These are phyloP conservation scores for Xiphorhynchus elegans DNA, from an alignment of 2,113 vertebrate genomes.

Conservation along the genomic window DNA sequence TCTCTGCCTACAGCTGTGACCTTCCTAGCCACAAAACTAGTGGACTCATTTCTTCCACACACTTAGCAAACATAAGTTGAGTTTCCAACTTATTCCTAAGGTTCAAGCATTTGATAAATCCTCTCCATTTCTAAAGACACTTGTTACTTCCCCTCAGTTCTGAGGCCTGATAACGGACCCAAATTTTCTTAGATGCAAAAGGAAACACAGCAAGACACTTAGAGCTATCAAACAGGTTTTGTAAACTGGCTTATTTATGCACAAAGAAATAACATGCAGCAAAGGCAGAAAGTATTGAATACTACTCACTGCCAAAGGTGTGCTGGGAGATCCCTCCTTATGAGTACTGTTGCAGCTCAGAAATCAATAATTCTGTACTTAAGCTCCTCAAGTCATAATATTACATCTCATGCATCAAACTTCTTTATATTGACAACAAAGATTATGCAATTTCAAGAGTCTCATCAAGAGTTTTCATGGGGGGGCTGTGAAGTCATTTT, in stretches of 20 bases:
- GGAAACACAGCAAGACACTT: fast-evolving
- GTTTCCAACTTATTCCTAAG: neutral
- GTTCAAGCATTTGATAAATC: neutral
- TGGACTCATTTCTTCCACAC: neutral
- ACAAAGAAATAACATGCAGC: neutral
- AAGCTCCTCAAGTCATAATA: neutral
- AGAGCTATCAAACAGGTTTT: neutral
- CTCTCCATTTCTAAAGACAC: neutral
- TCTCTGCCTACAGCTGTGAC: neutral
- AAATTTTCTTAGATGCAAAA: neutral
- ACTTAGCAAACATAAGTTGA: neutral
- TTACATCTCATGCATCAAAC: neutral
- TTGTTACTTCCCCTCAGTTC: neutral
- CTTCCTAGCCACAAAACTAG: neutral
- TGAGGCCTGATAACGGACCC: neutral
- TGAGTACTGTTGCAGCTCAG: slow-evolving; percentile 13
- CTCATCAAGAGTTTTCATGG: neutral
- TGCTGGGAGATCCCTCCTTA: neutral
- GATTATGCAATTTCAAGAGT: neutral
- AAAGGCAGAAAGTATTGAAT: neutral
- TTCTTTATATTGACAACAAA: neutral
- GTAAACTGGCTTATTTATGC: neutral
- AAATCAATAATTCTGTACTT: neutral
- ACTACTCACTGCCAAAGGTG: neutral
- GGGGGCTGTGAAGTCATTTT: neutral